Evolutionary conservation across 2,888 invertebrate species (phyloP).

Genomic region (Philonicus albiceps): DNA sequence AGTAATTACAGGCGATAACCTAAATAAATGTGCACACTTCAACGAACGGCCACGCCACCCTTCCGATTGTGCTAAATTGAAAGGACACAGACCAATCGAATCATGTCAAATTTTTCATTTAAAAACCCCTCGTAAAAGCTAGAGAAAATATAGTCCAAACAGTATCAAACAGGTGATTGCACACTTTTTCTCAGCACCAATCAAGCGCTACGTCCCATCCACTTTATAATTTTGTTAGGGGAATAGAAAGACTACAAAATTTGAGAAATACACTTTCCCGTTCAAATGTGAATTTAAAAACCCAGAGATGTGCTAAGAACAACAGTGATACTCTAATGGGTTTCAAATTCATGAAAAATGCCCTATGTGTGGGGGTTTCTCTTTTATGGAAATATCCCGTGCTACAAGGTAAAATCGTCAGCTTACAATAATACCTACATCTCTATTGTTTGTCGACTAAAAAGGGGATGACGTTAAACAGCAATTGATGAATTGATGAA

Average conservation of each 20-base stretch:
- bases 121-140: not conserved
- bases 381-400: not conserved
- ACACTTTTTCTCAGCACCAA: not conserved
- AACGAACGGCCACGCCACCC: not conserved
- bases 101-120: not conserved
- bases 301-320: not conserved
- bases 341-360: not conserved
- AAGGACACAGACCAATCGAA: not conserved
- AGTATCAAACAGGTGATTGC: not conserved
- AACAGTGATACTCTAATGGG: not conserved
- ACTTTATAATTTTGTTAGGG: not conserved
- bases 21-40: not conserved
- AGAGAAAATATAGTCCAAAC: not conserved
- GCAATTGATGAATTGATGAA: not conserved
- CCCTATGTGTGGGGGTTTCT: not conserved
- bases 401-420: not conserved
- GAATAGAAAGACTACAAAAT: not conserved
- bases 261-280: not conserved
- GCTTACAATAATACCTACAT: not conserved
- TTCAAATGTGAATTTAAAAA: not conserved
- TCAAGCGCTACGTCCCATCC: not conserved
- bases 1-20: not conserved
- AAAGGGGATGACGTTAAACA: not conserved
- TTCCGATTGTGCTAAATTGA: not conserved
- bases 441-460: not conserved